Base-by-base conservation (phyloP, 1,140 invertebrate species). In the Drosophila elegans region DNA sequence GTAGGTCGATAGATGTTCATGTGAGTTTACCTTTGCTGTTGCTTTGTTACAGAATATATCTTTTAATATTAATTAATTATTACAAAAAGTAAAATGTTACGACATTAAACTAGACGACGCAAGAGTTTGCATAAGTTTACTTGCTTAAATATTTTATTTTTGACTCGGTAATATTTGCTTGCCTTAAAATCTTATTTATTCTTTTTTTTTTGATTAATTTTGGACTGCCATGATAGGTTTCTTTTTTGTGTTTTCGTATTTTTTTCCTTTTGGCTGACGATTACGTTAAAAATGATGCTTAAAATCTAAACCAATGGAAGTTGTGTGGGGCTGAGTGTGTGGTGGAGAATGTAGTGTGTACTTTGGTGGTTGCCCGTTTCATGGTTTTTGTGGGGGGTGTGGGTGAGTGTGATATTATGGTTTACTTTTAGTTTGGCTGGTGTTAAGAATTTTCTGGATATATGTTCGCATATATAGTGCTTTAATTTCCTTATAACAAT, bases 1-100 rank as follows among this genome's bases (percentile, higher is more conserved):
- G 52, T 82, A 88, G 66, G 69, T 81, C 78, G 62, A 86, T 76
- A 90, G 75, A 80, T 76, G 78, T 81, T 90, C 82, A 90, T 90
- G 80, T 71, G 53, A 69, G 48, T 34, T 69, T 44, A 42, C 36
- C 41, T 9, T 72, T 64, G 54, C 16, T 42, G 69, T 76, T 79
- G 63, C 51, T 51, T 66, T 69, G 55, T 69, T 76, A 80, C 80
- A 78, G 74, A 83, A 83, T 83, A 78, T 78, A 82, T 82, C 62
- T 74, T 67, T 84, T 71, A 85, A 81, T 90, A 83, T 90, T 84
- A 91, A 91, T 91, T 74, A 91, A 91, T 85, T 91, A 80, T 86
- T 91, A 91, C 90, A 91, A 89, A 91, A 91, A 91, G 89, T 91
- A 91, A 91, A 91, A 86, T 68, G 86, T 85, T 78, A 91, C 90